Evolutionary conservation across 2,113 vertebrate genomes (phyloP).

Genomic region (Ceyx melanurus): DNA sequence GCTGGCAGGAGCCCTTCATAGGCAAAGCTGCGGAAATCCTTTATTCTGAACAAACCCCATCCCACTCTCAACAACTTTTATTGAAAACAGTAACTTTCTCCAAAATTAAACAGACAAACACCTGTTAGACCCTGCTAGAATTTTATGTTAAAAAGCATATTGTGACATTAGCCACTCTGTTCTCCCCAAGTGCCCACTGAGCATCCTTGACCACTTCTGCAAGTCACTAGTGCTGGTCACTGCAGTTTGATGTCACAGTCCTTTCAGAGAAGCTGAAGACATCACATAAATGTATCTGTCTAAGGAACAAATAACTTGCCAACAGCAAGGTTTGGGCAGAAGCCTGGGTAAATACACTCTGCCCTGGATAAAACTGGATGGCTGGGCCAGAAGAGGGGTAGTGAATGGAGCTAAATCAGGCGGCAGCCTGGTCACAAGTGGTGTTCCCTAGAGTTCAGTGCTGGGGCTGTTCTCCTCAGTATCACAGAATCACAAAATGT

Average conservation of each 20-base stretch:
- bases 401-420: no score
- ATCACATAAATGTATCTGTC: background rate
- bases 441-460: no score
- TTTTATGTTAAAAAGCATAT: background rate
- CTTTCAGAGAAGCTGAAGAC: background rate
- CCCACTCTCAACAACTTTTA: background rate
- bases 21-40: background rate
- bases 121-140: background rate
- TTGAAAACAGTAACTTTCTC: background rate
- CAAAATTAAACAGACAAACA: background rate
- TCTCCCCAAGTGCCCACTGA: background rate
- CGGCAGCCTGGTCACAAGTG: no score
- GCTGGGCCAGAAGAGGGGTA: no score
- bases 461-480: no score
- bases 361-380: no score
- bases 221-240: background rate
- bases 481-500: no score
- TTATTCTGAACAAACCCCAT: background rate
- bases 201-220: background rate
- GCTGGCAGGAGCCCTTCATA: background rate
- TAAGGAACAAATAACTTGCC: background rate
- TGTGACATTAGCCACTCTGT: fast-evolving
- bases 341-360: no score
- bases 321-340: background rate
- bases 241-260: background rate